Percentiles rank a stretch among this genome's conserved stretches.
Evolutionary conservation across 2,113 vertebrate species (phyloP).

Genomic region (Dromiciops gliroides): DNA sequence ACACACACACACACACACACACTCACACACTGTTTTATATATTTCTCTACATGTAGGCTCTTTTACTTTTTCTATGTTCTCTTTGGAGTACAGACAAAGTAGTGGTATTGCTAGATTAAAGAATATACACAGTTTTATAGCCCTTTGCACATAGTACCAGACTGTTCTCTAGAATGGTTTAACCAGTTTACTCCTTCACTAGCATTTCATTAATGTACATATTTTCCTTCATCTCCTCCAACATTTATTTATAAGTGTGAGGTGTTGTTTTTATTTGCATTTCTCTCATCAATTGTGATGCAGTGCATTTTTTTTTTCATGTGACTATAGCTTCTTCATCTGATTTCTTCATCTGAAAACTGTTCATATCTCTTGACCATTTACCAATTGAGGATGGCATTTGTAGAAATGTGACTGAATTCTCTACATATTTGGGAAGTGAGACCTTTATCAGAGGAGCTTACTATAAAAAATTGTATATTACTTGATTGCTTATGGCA

Average conservation of each 20-base stretch:
- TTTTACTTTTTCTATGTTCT: neutral
- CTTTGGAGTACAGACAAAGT: neutral
- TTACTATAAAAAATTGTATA: neutral
- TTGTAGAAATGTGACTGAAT: neutral
- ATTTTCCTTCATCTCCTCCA: neutral
- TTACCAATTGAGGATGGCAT: too few relatives aligned
- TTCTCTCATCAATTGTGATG: neutral
- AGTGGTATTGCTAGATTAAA: neutral
- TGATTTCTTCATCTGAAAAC: neutral
- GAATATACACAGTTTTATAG: neutral
- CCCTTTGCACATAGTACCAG: neutral
- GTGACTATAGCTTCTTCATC: neutral
- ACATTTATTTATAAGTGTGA: neutral
- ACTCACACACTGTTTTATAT: too few relatives aligned
- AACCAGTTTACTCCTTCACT: neutral
- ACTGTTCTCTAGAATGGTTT: neutral
- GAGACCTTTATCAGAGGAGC: neutral
- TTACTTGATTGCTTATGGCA: neutral
- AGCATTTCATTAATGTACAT: neutral
- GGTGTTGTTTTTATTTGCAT: neutral
- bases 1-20: too few relatives aligned
- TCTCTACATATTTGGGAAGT: neutral
- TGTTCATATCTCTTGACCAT: neutral
- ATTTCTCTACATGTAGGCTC: too few relatives aligned
- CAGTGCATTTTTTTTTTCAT: neutral